A percentile compares a stretch with the other conserved stretches of the same genome.
phyloP scores from a whole-genome alignment of 1,140 invertebrate species.

The Vollenhovia emeryi region DNA sequence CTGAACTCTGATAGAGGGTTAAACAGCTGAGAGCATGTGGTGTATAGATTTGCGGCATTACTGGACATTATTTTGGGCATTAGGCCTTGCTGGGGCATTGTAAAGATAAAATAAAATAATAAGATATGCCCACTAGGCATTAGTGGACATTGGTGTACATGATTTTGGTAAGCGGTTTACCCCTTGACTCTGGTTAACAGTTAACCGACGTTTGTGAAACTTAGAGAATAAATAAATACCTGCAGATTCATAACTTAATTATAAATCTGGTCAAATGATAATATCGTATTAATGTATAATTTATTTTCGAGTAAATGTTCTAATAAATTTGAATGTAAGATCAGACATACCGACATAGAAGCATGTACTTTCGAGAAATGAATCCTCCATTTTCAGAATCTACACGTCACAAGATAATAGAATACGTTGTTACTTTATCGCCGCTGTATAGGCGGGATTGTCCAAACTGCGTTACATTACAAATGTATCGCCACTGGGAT shows the following conservation, averaged over 20 bases:
- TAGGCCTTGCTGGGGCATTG: too few relatives aligned
- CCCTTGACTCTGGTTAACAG: too few relatives aligned
- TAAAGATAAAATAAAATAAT: too few relatives aligned
- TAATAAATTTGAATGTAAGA: not conserved
- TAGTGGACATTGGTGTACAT: too few relatives aligned
- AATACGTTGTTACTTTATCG: not conserved
- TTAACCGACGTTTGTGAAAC: too few relatives aligned
- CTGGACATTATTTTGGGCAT: too few relatives aligned
- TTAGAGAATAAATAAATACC: constrained; percentile 19
- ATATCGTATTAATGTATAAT: not conserved
- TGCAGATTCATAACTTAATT: not conserved
- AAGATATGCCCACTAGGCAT: too few relatives aligned
- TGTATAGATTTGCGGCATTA: too few relatives aligned
- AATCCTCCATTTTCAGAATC: constrained; percentile 2
- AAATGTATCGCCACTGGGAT: not conserved
- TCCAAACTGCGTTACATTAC: not conserved
- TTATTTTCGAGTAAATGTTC: not conserved
- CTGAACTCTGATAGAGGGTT: too few relatives aligned
- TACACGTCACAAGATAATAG: not conserved
- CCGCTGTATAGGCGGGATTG: not conserved
- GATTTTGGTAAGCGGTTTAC: too few relatives aligned
- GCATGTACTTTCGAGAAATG: not conserved
- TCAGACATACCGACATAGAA: constrained; percentile 5
- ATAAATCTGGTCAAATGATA: not conserved
- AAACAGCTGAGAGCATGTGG: too few relatives aligned